Conservation (phyloP, 2,113 vertebrate genomes). For the Lasiurus cinereus region DNA sequence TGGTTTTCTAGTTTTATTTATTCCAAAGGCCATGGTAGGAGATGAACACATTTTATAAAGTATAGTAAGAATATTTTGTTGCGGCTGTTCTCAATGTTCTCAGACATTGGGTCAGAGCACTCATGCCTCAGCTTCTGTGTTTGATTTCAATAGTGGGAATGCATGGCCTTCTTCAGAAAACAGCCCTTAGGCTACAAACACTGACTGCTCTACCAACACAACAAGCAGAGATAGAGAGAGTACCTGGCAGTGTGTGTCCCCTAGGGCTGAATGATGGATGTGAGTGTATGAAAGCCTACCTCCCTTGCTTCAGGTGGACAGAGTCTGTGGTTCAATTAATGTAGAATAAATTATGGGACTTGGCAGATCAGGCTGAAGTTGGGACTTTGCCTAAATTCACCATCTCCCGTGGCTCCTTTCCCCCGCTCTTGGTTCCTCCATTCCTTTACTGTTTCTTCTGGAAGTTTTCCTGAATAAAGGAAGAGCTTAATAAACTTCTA, state of each 20-base stretch:
- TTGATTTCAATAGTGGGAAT: background rate
- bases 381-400: background rate
- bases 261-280: background rate
- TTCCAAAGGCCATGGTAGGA: background rate
- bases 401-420: background rate
- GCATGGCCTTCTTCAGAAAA: background rate
- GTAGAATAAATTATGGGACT: background rate
- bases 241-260: background rate
- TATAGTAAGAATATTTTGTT: background rate
- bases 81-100: background rate
- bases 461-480: background rate
- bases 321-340: background rate
- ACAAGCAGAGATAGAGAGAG: background rate
- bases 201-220: background rate
- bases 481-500: background rate
- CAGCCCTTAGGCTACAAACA: background rate
- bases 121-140: background rate
- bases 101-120: background rate
- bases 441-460: slow-evolving; percentile 18
- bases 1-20: slow-evolving; percentile 58
- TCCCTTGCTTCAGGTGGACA: background rate
- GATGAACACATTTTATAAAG: background rate
- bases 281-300: background rate
- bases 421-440: background rate
- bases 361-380: background rate